Conservation (phyloP, 2,797 vertebrate genomes). For the Dermochelys coriacea region DNA sequence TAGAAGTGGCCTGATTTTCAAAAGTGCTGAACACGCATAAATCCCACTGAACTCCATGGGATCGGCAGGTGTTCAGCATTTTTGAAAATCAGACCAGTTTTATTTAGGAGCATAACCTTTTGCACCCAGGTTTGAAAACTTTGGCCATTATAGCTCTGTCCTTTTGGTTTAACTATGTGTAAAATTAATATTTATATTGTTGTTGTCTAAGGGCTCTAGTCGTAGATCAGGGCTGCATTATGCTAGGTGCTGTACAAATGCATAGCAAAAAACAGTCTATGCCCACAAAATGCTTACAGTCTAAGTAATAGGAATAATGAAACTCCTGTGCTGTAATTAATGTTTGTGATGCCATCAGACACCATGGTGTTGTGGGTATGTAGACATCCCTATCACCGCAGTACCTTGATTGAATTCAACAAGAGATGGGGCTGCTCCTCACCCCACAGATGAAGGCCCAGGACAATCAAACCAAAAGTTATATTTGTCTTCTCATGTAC, state of each 20-base stretch:
- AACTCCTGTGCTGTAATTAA: not conserved
- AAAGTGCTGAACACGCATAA: not conserved
- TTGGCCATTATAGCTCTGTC: not conserved
- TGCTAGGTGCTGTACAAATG: not conserved
- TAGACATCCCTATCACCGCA: not conserved
- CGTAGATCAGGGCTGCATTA: not conserved
- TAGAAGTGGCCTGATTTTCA: not conserved
- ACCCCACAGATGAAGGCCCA: not conserved
- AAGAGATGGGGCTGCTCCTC: not conserved
- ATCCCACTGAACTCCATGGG: not conserved
- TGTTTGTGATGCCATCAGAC: not conserved
- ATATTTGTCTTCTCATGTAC: not conserved
- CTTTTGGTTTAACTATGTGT: not conserved
- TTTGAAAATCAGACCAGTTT: not conserved
- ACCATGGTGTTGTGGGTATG: not conserved
- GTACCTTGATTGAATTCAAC: not conserved
- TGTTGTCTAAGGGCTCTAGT: not conserved
- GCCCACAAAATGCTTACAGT: not conserved
- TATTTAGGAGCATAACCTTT: not conserved
- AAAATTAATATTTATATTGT: not conserved
- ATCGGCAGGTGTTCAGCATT: not conserved
- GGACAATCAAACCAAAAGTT: not conserved
- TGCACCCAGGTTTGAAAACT: not conserved
- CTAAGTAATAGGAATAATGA: not conserved
- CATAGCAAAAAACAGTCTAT: not conserved